Evolutionary conservation across 2,797 vertebrate species (phyloP).

Genomic region (Rhinogobio ventralis): DNA sequence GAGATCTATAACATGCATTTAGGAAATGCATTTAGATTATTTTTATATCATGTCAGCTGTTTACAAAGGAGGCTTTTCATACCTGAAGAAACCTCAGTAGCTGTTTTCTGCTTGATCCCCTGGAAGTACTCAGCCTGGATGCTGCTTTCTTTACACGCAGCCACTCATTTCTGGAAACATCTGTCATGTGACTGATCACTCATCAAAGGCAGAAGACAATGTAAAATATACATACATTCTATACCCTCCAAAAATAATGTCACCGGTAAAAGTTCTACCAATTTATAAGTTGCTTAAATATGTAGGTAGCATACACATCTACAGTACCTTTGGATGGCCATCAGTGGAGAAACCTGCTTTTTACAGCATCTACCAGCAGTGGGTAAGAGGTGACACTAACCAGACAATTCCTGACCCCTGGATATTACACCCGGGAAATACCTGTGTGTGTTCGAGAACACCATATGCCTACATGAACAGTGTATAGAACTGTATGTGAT

Average conservation of each 20-base stretch:
- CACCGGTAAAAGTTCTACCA: neutral
- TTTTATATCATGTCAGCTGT: neutral
- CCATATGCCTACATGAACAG: neutral
- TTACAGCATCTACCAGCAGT: neutral
- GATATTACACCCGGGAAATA: neutral
- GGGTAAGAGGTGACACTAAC: neutral
- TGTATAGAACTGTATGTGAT: neutral
- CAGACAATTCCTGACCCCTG: neutral
- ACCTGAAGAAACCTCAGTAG: neutral
- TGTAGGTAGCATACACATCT: neutral
- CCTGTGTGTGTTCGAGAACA: neutral
- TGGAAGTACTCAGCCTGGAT: neutral
- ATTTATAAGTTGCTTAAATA: neutral
- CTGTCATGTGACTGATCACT: neutral
- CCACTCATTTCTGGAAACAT: neutral
- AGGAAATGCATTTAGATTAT: neutral
- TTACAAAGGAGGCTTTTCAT: neutral
- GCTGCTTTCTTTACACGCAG: neutral
- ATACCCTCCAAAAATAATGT: neutral
- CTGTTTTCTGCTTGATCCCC: neutral
- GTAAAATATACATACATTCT: neutral
- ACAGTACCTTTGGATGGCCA: neutral
- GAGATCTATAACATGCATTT: too few relatives aligned
- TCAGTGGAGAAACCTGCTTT: neutral
- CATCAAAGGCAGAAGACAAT: neutral